Conservation (phyloP, 1,140 invertebrate species). For the Battus philenor region DNA sequence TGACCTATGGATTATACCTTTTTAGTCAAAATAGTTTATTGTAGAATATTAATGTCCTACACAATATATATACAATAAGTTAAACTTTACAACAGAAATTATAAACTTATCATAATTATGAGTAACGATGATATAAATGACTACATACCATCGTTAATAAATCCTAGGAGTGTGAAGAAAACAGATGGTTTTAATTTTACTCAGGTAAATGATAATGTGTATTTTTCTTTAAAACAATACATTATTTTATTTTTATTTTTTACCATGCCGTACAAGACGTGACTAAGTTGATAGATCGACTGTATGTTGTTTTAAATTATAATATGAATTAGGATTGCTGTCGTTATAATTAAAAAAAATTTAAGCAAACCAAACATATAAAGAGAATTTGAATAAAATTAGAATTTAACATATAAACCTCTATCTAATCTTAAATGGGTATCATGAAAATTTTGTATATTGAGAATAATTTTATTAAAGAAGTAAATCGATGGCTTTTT, state of each 20-base stretch:
- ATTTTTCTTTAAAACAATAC: not conserved
- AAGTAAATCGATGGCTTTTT: too few species aligned
- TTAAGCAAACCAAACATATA: not conserved
- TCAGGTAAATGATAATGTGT: conserved; percentile 45
- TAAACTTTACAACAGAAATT: too few species aligned
- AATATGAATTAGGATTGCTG: not conserved
- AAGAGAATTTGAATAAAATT: not conserved
- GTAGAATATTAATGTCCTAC: too few species aligned
- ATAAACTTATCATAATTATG: too few species aligned
- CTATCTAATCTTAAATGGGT: too few species aligned
- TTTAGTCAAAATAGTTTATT: too few species aligned
- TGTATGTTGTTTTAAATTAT: not conserved
- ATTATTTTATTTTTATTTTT: conserved; percentile 2
- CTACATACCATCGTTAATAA: conserved; percentile 48
- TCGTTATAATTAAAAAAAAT: not conserved
- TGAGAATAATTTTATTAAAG: too few species aligned
- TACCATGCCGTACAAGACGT: not conserved
- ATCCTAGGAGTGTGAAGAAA: conserved; percentile 41
- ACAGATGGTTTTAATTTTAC: conserved; percentile 29
- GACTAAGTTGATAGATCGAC: not conserved
- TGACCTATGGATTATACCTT: too few species aligned
- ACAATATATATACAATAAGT: too few species aligned
- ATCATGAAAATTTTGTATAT: too few species aligned
- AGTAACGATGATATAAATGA: conserved; percentile 35
- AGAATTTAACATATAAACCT: too few species aligned